Base-by-base conservation (phyloP, 2,888 invertebrate genomes). In the Alentia gelatinosa region DNA sequence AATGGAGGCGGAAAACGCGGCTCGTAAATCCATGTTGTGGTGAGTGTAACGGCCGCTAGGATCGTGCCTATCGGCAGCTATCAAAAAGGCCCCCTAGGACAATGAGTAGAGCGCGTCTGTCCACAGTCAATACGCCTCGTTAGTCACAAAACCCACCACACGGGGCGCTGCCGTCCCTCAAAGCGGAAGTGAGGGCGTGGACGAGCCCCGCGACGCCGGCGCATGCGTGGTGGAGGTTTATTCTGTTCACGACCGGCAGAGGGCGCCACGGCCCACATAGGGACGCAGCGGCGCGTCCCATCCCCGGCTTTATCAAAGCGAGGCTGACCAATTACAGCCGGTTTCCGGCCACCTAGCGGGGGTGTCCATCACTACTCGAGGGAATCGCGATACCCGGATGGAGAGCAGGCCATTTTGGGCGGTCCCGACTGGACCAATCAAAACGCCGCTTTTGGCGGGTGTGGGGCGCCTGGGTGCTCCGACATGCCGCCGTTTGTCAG, bases 251-350 rank as follows among this genome's bases (percentile, higher is more conserved):
- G 33, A 12, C 5, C 68, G 30, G 26, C 33, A 68, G 68, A 26
- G 68, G 68, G 68, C 68, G 68, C 33, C 33, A 68, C 68, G 68
- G 0, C 12, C 19, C 56, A 3, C 9, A 4, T 9, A 9, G 56
- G 56, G 3, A 4, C 5, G 3, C 19, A 19, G 23, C 68, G 33
- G 3, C 30, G 68, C 68, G 68, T 68, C 68, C 68, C 30, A 68
- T 68, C 30, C 68, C 12, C 30, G 26, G 68, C 79, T 79, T 26
- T 79, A 35, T 79, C 37, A 79, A 79, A 79, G 79, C 37, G 39
- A 79, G 79, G 79, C 79, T 79, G 39, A 79, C 79, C 79, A 79
- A 79, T 79, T 79, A 79, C 79, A 37, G 79, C 79, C 37, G 19
- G 79, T 79, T 35, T 79, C 35, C 79, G 39, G 79, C 26, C 79